A percentile compares a stretch with the other conserved stretches of the same genome.
Evolutionary conservation across 2,888 invertebrate species (phyloP).

Genomic region (Tetragnatha montana): DNA sequence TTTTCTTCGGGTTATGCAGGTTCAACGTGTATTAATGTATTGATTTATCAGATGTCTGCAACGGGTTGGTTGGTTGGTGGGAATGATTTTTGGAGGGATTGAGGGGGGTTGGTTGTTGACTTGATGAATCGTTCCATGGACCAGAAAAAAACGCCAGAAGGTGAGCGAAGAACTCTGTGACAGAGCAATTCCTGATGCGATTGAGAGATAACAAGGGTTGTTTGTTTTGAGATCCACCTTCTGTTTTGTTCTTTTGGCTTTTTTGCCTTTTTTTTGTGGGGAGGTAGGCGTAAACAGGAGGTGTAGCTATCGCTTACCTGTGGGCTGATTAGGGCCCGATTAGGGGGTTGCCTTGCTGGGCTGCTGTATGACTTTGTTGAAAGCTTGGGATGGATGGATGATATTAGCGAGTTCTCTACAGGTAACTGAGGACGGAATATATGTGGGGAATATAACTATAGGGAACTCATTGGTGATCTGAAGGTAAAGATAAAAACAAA

Average conservation of each 20-base stretch:
- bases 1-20: slow-evolving; percentile 7
- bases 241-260: slow-evolving; percentile 11
- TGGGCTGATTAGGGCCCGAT: not conserved
- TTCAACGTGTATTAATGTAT: slow-evolving; percentile 32
- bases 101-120: slow-evolving; percentile 11
- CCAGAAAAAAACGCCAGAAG: slow-evolving; percentile 17
- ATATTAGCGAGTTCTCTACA: no score
- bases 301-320: slow-evolving; percentile 22
- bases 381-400: no score
- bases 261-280: not conserved
- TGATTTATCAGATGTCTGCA: slow-evolving; percentile 30
- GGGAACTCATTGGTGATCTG: no score
- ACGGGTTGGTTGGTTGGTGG: slow-evolving; percentile 20
- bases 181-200: slow-evolving; percentile 55
- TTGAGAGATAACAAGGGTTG: slow-evolving; percentile 52
- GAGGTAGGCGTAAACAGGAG: not conserved
- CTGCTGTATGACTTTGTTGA: not conserved
- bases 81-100: slow-evolving; percentile 3
- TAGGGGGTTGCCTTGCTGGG: not conserved
- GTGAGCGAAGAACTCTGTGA: slow-evolving; percentile 28
- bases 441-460: no score
- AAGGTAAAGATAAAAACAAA: no score
- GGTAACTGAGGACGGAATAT: no score
- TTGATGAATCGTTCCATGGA: slow-evolving; percentile 39
- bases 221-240: slow-evolving; percentile 45